Base-by-base conservation (phyloP, 1,140 invertebrate species). In the Ceratitis capitata region DNA sequence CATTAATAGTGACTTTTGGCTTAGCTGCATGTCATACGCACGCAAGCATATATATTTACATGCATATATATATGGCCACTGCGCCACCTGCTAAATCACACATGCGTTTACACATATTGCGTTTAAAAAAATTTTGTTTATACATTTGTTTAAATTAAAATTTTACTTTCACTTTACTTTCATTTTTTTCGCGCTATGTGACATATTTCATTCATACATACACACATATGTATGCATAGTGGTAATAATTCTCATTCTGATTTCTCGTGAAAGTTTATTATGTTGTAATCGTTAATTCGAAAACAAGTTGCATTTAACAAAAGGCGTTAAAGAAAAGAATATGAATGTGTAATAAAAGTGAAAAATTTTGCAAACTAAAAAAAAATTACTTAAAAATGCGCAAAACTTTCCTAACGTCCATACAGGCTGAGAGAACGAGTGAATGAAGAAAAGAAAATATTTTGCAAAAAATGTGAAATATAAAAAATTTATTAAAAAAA, bases 101-200 rank as follows among this genome's bases (percentile, higher is more conserved):
- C 19, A 19, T 29, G 29, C 23, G 23, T 35, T 9, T 19, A 12
- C 23, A 23, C 23, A 64, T 32, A 29, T 32, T n/a, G 29, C 32
- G 3, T 64, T 32, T 32, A n/a, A n/a, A n/a, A n/a, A n/a, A n/a
- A n/a, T n/a, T n/a, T n/a, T n/a, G n/a, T n/a, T n/a, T n/a, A n/a
- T n/a, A n/a, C n/a, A n/a, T n/a, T n/a, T n/a, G n/a, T n/a, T n/a
- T n/a, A n/a, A n/a, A n/a, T n/a, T n/a, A n/a, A n/a, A n/a, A 32
- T 32, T 64, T 64, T 64, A 64, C 58, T 64, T 64, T 64, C 58
- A 32, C 58, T 64, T 64, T 12, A 64, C 58, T 64, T 64, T 64
- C 58, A 64, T 64, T 32, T 64, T 56, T 61, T 64, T 64, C 29
- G 23, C 58, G 29, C 51, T 19, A 56, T 19, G n/a, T n/a, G 51